phyloP scores from a whole-genome alignment of 2,797 vertebrate genomes.

The Miichthys miiuy region DNA sequence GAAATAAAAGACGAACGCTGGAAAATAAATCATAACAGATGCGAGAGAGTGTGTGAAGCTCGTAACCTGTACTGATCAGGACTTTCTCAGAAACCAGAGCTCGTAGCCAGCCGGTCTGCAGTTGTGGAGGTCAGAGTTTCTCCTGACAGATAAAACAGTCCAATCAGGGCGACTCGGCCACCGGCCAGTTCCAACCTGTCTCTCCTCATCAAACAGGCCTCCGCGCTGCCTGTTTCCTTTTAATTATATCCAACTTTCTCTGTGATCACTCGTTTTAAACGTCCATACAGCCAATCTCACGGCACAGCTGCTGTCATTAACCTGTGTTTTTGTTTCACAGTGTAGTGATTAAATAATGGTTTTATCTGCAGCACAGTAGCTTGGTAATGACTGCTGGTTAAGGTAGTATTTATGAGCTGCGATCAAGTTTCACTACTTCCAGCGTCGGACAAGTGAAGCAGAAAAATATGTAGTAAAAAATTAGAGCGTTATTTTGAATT shows the following conservation, averaged over 20 bases:
- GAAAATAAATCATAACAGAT: background rate
- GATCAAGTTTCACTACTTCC: background rate
- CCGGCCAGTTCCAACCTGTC: constrained; percentile 50
- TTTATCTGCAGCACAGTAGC: background rate
- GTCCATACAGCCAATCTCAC: background rate
- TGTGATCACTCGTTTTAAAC: background rate
- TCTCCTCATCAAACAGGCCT: constrained; percentile 53
- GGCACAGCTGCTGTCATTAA: background rate
- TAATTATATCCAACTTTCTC: constrained; percentile 19
- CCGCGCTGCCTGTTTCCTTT: constrained; percentile 55
- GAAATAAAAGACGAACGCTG: background rate
- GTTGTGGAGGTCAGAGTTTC: constrained; percentile 35
- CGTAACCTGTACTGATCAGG: constrained; percentile 16
- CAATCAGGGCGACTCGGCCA: constrained; percentile 30
- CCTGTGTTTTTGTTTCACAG: background rate
- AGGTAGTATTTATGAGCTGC: background rate
- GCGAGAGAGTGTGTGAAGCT: background rate
- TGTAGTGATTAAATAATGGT: background rate
- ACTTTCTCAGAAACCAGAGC: constrained; percentile 39
- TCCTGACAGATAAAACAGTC: constrained; percentile 58
- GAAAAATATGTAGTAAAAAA: background rate
- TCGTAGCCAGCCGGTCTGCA: constrained; percentile 12
- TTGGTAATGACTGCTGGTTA: background rate
- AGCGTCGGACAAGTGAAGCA: background rate
- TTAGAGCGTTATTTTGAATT: background rate